These are phyloP conservation scores for Nerophis ophidion DNA, from an alignment of 2,113 vertebrate genomes.

Conservation along the genomic window DNA sequence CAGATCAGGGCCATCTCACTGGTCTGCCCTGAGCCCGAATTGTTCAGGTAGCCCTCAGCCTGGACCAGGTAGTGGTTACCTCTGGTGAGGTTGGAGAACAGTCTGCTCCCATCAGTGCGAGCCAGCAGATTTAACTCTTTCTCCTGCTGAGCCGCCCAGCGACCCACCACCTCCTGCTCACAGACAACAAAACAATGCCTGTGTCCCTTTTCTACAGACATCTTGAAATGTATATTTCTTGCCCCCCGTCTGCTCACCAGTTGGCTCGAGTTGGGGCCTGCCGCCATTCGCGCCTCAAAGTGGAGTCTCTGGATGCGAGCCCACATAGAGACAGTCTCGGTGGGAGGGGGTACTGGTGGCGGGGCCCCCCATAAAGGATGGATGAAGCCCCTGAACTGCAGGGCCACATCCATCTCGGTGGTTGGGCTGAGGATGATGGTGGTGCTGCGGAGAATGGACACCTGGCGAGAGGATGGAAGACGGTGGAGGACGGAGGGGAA, in stretches of 20 bases:
- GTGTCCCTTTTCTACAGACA: not conserved
- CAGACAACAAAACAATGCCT: not conserved
- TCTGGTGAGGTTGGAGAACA: conserved; percentile 80
- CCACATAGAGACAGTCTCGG: conserved; percentile 80
- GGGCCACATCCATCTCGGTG: conserved; percentile 82
- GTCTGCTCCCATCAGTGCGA: conserved; percentile 72
- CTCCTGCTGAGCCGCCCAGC: conserved; percentile 84
- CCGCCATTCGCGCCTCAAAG: conserved; percentile 79
- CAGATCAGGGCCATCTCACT: conserved; percentile 86
- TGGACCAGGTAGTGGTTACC: conserved; percentile 84
- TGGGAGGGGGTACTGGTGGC: conserved; percentile 57
- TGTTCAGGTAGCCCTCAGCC: conserved; percentile 84
- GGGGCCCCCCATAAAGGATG: conserved; percentile 79
- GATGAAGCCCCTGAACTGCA: conserved; percentile 87
- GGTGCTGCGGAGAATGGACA: conserved; percentile 81
- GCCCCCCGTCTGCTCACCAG: conserved; percentile 68
- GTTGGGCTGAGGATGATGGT: conserved; percentile 83
- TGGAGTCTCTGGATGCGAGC: conserved; percentile 84
- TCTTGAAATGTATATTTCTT: too few relatives aligned
- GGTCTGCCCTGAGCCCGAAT: conserved; percentile 81
- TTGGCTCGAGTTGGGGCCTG: conserved; percentile 74
- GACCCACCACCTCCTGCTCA: conserved; percentile 80
- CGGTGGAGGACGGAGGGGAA: conserved; percentile 34
- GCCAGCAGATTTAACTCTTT: conserved; percentile 77
- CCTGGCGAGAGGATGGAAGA: conserved; percentile 56